Evolutionary conservation across 2,888 invertebrate genomes (phyloP).

Genomic region (Uropetala carovei): DNA sequence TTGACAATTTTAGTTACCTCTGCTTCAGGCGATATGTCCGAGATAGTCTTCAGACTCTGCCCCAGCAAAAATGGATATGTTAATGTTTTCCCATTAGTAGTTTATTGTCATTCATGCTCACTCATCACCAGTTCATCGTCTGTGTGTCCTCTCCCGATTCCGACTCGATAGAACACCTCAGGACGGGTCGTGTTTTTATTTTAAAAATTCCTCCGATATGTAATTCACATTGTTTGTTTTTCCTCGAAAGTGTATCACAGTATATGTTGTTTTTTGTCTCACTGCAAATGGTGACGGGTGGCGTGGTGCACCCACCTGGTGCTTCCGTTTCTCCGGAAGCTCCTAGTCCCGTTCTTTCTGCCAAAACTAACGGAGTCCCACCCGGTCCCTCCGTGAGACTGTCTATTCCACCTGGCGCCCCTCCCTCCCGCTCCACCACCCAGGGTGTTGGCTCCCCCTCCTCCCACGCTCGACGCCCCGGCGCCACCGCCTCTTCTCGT

Average conservation of each 20-base stretch:
- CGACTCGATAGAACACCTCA: background rate
- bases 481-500: slow-evolving; percentile 71
- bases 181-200: background rate
- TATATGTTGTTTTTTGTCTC: background rate
- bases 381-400: background rate
- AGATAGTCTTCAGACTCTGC: too few relatives aligned
- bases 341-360: slow-evolving; percentile 1
- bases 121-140: background rate
- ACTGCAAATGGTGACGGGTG: slow-evolving; percentile 21
- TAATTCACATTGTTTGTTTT: background rate
- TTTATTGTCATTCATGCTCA: background rate
- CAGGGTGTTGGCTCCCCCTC: background rate
- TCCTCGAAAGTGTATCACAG: slow-evolving; percentile 13
- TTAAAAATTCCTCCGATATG: background rate
- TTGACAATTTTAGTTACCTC: too few relatives aligned
- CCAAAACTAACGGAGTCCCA: slow-evolving; percentile 13
- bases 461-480: slow-evolving; percentile 67
- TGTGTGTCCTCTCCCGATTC: background rate
- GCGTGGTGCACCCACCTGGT: slow-evolving; percentile 32
- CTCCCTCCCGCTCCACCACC: background rate
- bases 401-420: background rate
- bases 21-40: too few relatives aligned
- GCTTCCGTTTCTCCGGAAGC: slow-evolving; percentile 51
- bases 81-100: background rate
- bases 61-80: too few relatives aligned